phyloP scores from a whole-genome alignment of 2,888 invertebrate genomes.

The Eumerus sabulonum region DNA sequence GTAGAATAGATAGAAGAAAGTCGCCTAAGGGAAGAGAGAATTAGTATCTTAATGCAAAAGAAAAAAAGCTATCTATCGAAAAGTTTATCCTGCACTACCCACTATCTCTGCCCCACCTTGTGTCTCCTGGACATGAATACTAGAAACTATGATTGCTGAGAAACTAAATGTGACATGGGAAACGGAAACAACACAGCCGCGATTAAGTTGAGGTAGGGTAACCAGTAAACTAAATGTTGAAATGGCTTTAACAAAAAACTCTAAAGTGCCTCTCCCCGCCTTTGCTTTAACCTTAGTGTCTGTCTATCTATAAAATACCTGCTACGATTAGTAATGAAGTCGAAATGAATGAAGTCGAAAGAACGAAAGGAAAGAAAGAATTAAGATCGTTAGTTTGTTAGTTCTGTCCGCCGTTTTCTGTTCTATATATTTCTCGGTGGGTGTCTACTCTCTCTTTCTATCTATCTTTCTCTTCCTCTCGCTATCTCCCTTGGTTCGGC shows the following conservation, averaged over 20 bases:
- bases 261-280: too few species aligned
- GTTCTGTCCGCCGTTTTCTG: slow-evolving; percentile 45
- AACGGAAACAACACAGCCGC: slow-evolving; percentile 47
- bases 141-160: slow-evolving; percentile 4
- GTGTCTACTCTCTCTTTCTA: slow-evolving; percentile 30
- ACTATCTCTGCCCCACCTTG: slow-evolving; percentile 31
- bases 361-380: background rate
- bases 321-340: too few species aligned
- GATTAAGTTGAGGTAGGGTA: slow-evolving; percentile 42
- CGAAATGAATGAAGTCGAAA: too few species aligned
- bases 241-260: background rate
- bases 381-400: slow-evolving; percentile 11
- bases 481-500: too few species aligned
- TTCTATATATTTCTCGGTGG: slow-evolving; percentile 38
- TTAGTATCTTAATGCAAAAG: slow-evolving; percentile 9
- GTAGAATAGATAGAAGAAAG: slow-evolving; percentile 43
- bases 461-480: too few species aligned
- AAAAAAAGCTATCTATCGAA: slow-evolving; percentile 27
- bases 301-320: too few species aligned
- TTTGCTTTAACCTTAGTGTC: too few species aligned
- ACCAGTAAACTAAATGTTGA: slow-evolving; percentile 21
- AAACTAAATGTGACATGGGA: background rate
- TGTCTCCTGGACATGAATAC: slow-evolving; percentile 18
- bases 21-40: too few species aligned
- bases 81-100: slow-evolving; percentile 1